Conservation (phyloP, 2,888 invertebrate genomes). For the Polyploca ridens region DNA sequence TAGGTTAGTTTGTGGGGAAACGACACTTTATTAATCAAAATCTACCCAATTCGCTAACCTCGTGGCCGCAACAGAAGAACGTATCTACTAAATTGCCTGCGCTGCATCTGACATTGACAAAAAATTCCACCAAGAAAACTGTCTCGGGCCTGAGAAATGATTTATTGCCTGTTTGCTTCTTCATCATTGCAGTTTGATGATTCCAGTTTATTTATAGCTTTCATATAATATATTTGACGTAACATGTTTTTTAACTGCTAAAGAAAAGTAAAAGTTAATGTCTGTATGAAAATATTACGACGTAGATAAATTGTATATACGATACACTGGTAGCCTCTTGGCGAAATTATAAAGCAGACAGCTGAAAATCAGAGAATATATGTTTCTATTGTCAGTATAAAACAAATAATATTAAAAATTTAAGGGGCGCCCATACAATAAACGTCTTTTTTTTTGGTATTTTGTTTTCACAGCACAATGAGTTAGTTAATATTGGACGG, state of each 20-base stretch:
- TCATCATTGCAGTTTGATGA: conserved; percentile 24
- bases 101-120: conserved; percentile 54
- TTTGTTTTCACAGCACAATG: no score
- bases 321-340: no score
- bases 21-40: background rate
- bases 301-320: background rate
- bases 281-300: background rate
- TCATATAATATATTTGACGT: background rate
- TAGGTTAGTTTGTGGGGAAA: background rate
- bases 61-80: conserved; percentile 31
- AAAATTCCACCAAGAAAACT: conserved; percentile 32
- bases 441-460: no score
- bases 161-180: conserved; percentile 34
- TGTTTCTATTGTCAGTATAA: no score
- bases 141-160: conserved; percentile 33
- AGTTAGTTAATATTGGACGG: no score
- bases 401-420: no score
- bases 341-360: no score
- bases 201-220: background rate
- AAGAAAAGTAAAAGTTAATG: background rate
- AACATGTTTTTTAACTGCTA: background rate
- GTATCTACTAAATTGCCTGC: conserved; percentile 42
- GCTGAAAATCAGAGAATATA: no score
- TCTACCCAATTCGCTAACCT: conserved; percentile 20
- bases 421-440: no score